Conservation (phyloP, 2,113 vertebrate genomes). For the Pseudorhombus dupliciocellatus region DNA sequence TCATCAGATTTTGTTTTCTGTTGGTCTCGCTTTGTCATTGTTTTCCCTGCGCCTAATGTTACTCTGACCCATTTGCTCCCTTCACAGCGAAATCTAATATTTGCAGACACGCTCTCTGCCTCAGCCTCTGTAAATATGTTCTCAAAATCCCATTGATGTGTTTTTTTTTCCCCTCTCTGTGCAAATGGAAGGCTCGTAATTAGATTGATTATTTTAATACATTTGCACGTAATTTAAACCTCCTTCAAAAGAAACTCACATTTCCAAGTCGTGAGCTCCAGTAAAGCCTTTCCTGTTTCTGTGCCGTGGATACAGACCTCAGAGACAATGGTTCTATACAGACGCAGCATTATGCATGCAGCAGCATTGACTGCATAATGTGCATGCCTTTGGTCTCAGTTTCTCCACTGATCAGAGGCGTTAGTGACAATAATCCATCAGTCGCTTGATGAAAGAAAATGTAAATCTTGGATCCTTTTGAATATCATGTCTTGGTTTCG, state of each 20-base stretch:
- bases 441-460: slow-evolving; percentile 76
- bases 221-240: slow-evolving; percentile 53
- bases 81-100: slow-evolving; percentile 73
- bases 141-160: slow-evolving; percentile 71
- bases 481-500: slow-evolving; percentile 70
- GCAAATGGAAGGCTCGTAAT: slow-evolving; percentile 71
- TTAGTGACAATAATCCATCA: slow-evolving; percentile 77
- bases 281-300: slow-evolving; percentile 62
- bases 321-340: slow-evolving; percentile 64
- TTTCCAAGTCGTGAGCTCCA: slow-evolving; percentile 50
- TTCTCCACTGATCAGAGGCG: slow-evolving; percentile 68
- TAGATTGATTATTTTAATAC: slow-evolving; percentile 74
- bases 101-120: slow-evolving; percentile 69
- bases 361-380: slow-evolving; percentile 71
- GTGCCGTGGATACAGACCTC: slow-evolving; percentile 40
- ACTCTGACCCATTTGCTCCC: slow-evolving; percentile 72
- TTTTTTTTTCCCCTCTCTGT: slow-evolving; percentile 42
- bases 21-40: slow-evolving; percentile 58
- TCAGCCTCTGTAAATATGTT: slow-evolving; percentile 75
- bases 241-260: slow-evolving; percentile 51
- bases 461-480: slow-evolving; percentile 73
- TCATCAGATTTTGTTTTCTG: slow-evolving; percentile 41
- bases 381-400: slow-evolving; percentile 67
- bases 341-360: slow-evolving; percentile 72
- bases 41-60: slow-evolving; percentile 68